Base-by-base conservation (phyloP, 2,888 invertebrate species). In the Ichneumoninae sp. region DNA sequence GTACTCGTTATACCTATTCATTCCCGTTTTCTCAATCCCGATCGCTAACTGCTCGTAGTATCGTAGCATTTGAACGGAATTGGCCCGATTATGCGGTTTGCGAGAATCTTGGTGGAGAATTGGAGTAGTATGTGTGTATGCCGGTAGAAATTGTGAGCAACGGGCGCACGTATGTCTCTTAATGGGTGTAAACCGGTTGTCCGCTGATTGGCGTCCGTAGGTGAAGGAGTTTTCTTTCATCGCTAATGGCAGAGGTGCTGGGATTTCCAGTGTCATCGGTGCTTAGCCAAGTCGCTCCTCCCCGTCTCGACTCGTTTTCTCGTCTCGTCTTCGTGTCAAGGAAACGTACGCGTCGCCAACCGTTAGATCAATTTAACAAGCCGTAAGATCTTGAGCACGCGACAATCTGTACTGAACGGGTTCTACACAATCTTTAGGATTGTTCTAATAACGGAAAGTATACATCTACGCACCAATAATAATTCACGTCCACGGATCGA, bases 141-240 rank as follows among this genome's bases (percentile, higher is more conserved):
- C 19, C 5, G 22, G 22, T 66, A 19, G 77, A 63, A 85, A 82
- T 75, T 47, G 6, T 50, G 66, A 65, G 83, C 73, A 82, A 85
- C 85, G 75, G 81, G 36, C 22, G 54, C 79, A 47, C 82, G 81
- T 71, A 71, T 68, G 60, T 10, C 22, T 63, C 57, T 13, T 26
- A 30, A 54, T 10, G 50, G 69, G 65, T 33, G 5, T 2, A 68
- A 80, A 82, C 85, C 82, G 82, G 81, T 85, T 78, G 40, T 1
- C 16, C 22, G 70, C 76, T 85, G 82, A 85, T 85, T 85, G 82
- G 85, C 81, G 82, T 76, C 79, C 66, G 79, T 81, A 79, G 79
- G 85, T 71, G 79, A 70, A 71, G 75, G 60, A 79, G 82, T 73
- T 85, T 85, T 82, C 85, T 79, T 76, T 22, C 66, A 33, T 71